A percentile compares a stretch with the other conserved stretches of the same genome.
Evolutionary conservation across 2,888 invertebrate genomes (phyloP).

Genomic region (Silvanus unidentatus): DNA sequence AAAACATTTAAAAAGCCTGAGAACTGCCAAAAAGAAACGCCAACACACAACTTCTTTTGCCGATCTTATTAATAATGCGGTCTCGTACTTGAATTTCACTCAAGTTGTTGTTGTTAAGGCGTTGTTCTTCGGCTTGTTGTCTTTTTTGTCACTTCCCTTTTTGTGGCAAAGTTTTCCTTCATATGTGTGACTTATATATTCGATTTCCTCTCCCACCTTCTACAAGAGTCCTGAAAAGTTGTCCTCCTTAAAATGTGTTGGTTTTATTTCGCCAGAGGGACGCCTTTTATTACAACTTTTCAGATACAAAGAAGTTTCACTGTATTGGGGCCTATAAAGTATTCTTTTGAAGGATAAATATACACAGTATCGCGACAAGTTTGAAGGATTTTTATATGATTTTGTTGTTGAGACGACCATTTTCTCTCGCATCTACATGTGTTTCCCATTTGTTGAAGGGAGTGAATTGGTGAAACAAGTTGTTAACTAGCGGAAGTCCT

Average conservation of each 20-base stretch:
- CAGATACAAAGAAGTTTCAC: too few species aligned
- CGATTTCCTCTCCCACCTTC: conserved; percentile 2
- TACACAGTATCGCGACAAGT: too few species aligned
- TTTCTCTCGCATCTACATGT: too few species aligned
- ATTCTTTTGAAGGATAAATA: too few species aligned
- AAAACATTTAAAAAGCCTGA: background rate
- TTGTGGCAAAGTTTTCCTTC: background rate
- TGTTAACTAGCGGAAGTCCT: too few species aligned
- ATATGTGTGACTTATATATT: background rate
- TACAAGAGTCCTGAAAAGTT: background rate
- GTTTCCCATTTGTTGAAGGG: too few species aligned
- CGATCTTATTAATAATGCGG: conserved; percentile 2
- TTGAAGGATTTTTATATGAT: too few species aligned
- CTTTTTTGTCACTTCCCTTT: conserved; percentile 1
- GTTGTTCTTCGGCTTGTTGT: background rate
- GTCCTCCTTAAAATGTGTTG: background rate
- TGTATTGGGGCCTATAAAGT: too few species aligned
- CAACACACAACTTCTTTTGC: background rate
- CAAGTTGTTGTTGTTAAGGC: background rate
- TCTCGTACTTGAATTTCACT: conserved; percentile 3
- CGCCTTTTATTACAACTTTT: too few species aligned
- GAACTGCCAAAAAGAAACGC: background rate
- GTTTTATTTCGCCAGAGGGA: background rate
- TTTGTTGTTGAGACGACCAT: too few species aligned
- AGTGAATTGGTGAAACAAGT: too few species aligned